These are phyloP conservation scores for Crenichthys baileyi DNA, from an alignment of 2,797 vertebrate species.

Conservation along the genomic window DNA sequence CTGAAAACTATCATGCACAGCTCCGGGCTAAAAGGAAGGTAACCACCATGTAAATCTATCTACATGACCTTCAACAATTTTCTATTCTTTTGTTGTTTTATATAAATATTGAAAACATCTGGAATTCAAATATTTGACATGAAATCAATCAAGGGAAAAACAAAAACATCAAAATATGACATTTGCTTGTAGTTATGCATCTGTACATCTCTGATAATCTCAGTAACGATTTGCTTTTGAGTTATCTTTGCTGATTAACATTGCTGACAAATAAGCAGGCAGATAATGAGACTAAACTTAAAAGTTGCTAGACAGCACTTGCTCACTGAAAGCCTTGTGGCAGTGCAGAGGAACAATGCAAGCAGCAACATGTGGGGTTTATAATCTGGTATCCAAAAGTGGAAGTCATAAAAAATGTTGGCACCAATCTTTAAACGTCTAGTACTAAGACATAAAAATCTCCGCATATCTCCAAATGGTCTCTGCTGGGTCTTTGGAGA, in stretches of 20 bases:
- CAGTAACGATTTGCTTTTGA: too few species aligned
- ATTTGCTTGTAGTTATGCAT: not conserved
- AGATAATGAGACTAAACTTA: not conserved
- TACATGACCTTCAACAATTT: not conserved
- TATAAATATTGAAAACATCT: not conserved
- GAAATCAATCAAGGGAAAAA: not conserved
- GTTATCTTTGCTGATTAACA: too few species aligned
- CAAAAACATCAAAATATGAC: not conserved
- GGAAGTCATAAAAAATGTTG: not conserved
- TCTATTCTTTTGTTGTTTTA: not conserved
- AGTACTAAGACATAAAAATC: not conserved
- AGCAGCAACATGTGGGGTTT: not conserved
- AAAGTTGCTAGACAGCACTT: not conserved
- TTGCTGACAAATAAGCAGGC: not conserved
- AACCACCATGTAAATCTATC: slow-evolving; percentile 28
- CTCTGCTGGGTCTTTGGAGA: not conserved
- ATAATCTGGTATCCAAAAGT: not conserved
- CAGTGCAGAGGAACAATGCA: not conserved
- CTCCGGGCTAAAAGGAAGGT: slow-evolving; percentile 97
- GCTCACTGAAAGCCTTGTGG: not conserved
- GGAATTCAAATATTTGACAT: not conserved
- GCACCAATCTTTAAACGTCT: not conserved
- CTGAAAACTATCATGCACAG: slow-evolving; percentile 94
- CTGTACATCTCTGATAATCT: too few species aligned
- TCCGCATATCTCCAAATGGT: not conserved